Base-by-base conservation (phyloP, 2,888 invertebrate species). In the Dilophus febrilis region DNA sequence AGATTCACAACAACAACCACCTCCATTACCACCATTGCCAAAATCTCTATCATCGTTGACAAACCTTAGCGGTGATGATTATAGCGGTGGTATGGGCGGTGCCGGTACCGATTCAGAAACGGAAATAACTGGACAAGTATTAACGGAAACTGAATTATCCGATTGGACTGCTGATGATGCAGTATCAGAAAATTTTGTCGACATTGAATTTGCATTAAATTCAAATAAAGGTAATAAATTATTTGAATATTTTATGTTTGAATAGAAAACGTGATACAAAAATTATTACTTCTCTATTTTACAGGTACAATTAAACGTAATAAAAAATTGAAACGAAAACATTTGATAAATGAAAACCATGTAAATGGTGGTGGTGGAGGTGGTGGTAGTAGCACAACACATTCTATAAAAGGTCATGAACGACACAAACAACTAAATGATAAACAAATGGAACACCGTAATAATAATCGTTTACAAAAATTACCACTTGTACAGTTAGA, bases 141-240 rank as follows among this genome's bases (percentile, higher is more conserved):
- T 85, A 11, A 85, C 86, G 0, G 87, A 87, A 58, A 86, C 86
- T 0, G 87, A 87, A 54, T 64, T 86, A n/a, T 86, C 85, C 0
- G 87, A 88, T 56, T 87, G 86, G 87, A 85, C 84, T 1, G 72
- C 80, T 4, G 86, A 87, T 51, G 81, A 77, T 47, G 76, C 73
- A 31, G 79, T 77, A 2, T 73, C 82, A 1, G 84, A 84, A 50
- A 82, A 83, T 53, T 71, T 82, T 41, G 72, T 73, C 31, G 75
- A 76, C 46, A 68, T 70, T 36, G 75, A 75, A 42, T 71, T 72
- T 48, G 68, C 66, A 30, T 62, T 72, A 2, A 70, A 71, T 50
- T 67, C 70, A 0, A 67, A 67, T 47, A 59, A 56, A 45, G 57
- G n/a, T n/a, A n/a, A n/a, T n/a, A n/a, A n/a, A n/a, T n/a, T n/a